A percentile compares a stretch with the other conserved stretches of the same genome.
Evolutionary conservation across 2,888 invertebrate genomes (phyloP).

Genomic region (Macrosiphum euphorbiae): DNA sequence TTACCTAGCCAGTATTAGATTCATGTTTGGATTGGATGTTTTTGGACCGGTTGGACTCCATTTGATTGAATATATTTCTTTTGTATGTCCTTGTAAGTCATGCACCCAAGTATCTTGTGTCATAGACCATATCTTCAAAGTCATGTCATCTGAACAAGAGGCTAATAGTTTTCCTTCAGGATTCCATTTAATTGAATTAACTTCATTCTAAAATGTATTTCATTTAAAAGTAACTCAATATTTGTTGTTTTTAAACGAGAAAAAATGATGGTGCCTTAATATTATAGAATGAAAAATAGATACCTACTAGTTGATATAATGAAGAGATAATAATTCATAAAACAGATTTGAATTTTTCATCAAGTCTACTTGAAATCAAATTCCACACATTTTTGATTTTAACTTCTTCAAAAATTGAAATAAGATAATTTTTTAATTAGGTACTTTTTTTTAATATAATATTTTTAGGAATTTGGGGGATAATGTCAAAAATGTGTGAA

Average conservation of each 20-base stretch:
- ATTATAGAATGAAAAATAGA: not conserved
- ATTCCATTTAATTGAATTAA: constrained; percentile 99
- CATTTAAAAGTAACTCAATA: not conserved
- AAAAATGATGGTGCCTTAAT: not conserved
- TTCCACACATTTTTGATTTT: no score
- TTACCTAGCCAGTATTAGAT: constrained; percentile 87
- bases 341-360: no score
- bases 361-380: no score
- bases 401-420: no score
- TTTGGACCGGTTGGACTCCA: constrained; percentile 99
- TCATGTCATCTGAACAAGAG: constrained; percentile 99
- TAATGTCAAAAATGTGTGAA: no score
- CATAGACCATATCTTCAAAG: constrained; percentile 99
- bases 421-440: no score
- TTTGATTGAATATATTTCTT: constrained; percentile 99
- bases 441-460: no score
- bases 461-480: no score
- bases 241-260: not conserved
- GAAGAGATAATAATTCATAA: no score
- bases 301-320: no score
- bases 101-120: constrained; percentile 95
- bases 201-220: constrained; percentile 84
- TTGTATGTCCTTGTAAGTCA: constrained; percentile 95
- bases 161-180: constrained; percentile 96
- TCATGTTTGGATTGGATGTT: constrained; percentile 97